Evolutionary conservation across 2,888 invertebrate genomes (phyloP), one percentile per base, ranked within the genome.

Genomic region (Callyntrura sp.): DNA sequence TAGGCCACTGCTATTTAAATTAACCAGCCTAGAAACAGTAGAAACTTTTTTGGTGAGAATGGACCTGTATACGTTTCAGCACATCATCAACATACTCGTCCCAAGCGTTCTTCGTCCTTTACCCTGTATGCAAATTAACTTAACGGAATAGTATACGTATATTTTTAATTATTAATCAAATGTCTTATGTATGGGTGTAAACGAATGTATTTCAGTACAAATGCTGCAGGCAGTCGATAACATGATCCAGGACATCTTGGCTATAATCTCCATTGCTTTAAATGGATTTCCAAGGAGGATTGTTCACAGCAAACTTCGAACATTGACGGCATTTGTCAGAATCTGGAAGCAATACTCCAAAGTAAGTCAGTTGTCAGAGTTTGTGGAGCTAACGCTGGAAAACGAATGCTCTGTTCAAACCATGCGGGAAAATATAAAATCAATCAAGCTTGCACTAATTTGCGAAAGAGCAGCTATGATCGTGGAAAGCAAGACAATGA

Each of bases 281-380:
- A 65, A 88, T 48, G 91, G 88, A 68, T 88, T 85, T 78, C 88
- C 91, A 12, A 85, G 60, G 12, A 11, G 65, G 12, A 51, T 88
- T 20, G 85, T 65, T 1, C 81, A 85, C 14, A 60, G 82, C 4
- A 91, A 91, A 57, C 25, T 88, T 20, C 55, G 84, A 28, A 57
- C 55, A 9, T 25, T 88, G 20, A 83, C 82, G 14, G 73, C 85
- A 11, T 88, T 91, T 45, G 51, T 91, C 14, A 25, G 73, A 11
- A 91, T 91, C 68, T 88, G 85, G 85, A 81, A 91, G 23, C 88
- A 91, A 11, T 85, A 85, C 25, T 88, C 91, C 14, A 88, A 78
- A 23, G 62, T 91, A 45, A 85, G 88, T 51, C 79, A 85, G 20
- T 43, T 85, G 51, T 84, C 85, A 3, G 85, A 85, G 57, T 79